Percentiles rank a stretch among this genome's conserved stretches.
Evolutionary conservation across 2,113 vertebrate species (phyloP).

Genomic region (Hipposideros armiger): DNA sequence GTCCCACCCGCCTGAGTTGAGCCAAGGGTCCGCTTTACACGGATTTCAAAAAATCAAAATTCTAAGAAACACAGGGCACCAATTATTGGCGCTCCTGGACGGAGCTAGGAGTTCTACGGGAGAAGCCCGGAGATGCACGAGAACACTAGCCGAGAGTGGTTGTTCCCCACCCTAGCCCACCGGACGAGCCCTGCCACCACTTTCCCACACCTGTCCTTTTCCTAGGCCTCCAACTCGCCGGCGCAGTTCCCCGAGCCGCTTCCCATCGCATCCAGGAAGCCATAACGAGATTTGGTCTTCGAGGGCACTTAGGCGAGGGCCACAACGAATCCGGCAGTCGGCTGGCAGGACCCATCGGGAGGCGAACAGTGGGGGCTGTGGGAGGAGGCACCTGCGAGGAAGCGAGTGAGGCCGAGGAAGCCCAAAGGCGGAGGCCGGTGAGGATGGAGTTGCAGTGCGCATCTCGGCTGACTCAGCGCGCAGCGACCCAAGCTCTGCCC

Average conservation of each 20-base stretch:
- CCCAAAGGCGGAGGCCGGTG: slow-evolving; percentile 45
- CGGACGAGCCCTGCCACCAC: background rate
- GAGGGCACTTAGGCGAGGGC: slow-evolving; percentile 34
- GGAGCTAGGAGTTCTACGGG: background rate
- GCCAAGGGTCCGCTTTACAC: background rate
- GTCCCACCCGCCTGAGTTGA: background rate
- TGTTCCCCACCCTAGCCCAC: slow-evolving; percentile 16
- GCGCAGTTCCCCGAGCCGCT: background rate
- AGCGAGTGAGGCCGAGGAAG: background rate
- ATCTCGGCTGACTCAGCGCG: slow-evolving; percentile 72
- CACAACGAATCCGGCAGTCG: slow-evolving; percentile 78
- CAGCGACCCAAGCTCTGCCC: background rate
- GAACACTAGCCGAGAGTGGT: background rate
- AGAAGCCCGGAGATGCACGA: background rate
- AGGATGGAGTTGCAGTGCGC: background rate
- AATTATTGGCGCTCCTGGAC: background rate
- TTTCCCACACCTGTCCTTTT: slow-evolving; percentile 50
- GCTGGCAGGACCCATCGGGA: slow-evolving; percentile 67
- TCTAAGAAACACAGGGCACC: background rate
- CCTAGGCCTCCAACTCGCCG: slow-evolving; percentile 7
- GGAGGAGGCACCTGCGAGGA: slow-evolving; percentile 59
- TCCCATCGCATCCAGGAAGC: slow-evolving; percentile 42
- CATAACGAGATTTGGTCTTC: slow-evolving; percentile 80
- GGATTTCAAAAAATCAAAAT: slow-evolving; percentile 65
- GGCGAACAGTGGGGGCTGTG: slow-evolving; percentile 52